phyloP scores from a whole-genome alignment of 2,888 invertebrate species.

The Drosophila multiciliata region DNA sequence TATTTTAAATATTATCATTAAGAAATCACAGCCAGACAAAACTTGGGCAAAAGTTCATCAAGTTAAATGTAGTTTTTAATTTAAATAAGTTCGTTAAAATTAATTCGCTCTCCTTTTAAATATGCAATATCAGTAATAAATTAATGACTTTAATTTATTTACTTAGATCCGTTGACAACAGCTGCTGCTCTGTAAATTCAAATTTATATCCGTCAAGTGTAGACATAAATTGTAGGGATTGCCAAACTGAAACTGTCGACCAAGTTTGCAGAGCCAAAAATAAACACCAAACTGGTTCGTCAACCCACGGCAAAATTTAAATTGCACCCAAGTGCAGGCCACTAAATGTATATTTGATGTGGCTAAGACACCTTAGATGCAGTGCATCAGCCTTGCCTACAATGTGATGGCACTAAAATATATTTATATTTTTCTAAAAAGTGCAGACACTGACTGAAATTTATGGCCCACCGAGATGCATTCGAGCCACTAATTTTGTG shows the following conservation, averaged over 20 bases:
- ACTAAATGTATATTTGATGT: conserved; percentile 43
- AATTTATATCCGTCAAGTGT: no score
- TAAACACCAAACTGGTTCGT: neutral
- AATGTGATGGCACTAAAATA: conserved; percentile 27
- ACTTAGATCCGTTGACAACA: neutral
- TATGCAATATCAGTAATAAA: no score
- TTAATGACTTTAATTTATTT: neutral
- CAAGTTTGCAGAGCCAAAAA: conserved; percentile 7
- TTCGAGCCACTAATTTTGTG: conserved; percentile 1
- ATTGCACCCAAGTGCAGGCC: conserved; percentile 45
- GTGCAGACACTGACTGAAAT: conserved; percentile 25
- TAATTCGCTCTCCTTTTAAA: no score
- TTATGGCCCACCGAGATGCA: conserved; percentile 15
- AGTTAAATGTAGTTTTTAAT: neutral
- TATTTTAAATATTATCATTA: neutral
- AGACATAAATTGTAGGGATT: neutral
- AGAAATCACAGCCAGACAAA: neutral
- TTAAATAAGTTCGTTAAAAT: neutral
- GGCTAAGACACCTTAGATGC: conserved; percentile 24
- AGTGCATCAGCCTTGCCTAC: conserved; percentile 12
- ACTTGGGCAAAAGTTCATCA: neutral
- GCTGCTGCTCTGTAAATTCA: neutral
- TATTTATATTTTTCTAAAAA: conserved; percentile 3
- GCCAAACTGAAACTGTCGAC: conserved; percentile 16
- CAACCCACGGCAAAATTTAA: conserved; percentile 22